Evolutionary conservation across 2,797 vertebrate species (phyloP).

Genomic region (Myioborus miniatus): DNA sequence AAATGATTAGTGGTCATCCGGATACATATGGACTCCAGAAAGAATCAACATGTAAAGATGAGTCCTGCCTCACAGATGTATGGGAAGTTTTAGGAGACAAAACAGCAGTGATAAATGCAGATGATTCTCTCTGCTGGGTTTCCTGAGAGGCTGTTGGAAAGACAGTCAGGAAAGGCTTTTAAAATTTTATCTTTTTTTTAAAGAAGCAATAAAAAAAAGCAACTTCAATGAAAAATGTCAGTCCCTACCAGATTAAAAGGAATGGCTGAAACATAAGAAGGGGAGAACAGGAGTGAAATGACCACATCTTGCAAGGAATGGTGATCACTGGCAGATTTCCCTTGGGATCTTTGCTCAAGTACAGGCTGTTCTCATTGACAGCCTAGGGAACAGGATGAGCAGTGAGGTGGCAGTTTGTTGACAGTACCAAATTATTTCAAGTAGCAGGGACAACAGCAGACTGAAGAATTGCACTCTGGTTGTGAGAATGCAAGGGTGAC

Average conservation of each 20-base stretch:
- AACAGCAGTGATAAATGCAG: background rate
- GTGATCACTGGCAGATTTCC: constrained; percentile 14
- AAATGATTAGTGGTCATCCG: background rate
- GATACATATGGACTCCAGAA: background rate
- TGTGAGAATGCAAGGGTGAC: background rate
- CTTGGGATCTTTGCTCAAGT: background rate
- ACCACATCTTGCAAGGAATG: background rate
- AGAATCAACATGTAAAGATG: background rate
- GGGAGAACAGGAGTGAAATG: background rate
- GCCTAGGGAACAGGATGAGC: background rate
- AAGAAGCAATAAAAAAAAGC: background rate
- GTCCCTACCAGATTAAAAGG: background rate
- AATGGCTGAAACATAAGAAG: background rate
- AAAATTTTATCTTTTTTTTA: background rate
- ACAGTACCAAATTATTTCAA: background rate
- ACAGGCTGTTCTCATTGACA: background rate
- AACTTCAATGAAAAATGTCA: background rate
- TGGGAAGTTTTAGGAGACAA: background rate
- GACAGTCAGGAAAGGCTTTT: background rate
- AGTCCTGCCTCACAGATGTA: background rate
- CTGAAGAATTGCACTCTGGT: background rate
- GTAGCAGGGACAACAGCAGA: background rate
- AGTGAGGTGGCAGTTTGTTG: constrained; percentile 15
- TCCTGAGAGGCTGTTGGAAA: background rate
- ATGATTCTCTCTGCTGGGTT: background rate